A percentile compares a stretch with the other conserved stretches of the same genome.
Conservation (phyloP, 2,113 vertebrate species). For the Vulpes ferrilata region DNA sequence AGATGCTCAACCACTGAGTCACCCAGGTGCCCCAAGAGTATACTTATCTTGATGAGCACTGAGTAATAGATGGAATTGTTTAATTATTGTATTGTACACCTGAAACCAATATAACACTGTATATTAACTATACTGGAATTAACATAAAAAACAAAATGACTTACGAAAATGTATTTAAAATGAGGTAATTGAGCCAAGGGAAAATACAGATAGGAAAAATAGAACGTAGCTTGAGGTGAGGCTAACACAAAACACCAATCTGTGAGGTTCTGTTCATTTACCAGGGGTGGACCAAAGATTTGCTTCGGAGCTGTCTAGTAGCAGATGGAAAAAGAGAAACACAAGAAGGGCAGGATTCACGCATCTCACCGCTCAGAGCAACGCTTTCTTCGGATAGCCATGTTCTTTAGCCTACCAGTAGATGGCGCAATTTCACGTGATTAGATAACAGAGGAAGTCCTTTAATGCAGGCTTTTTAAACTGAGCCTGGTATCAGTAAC, state of each 20-base stretch:
- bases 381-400: neutral
- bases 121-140: neutral
- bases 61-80: neutral
- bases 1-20: no score
- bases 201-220: slow-evolving; percentile 2
- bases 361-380: neutral
- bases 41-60: neutral
- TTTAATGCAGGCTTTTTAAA: neutral
- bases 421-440: slow-evolving; percentile 51
- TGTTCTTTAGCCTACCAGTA: slow-evolving; percentile 52
- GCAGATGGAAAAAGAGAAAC: slow-evolving; percentile 36
- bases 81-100: neutral
- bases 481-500: neutral
- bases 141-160: slow-evolving; percentile 5
- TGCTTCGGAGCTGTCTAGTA: neutral
- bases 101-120: neutral
- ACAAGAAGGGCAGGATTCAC: neutral
- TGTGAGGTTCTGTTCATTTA: neutral
- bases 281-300: neutral
- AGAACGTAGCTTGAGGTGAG: neutral
- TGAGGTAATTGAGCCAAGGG: neutral
- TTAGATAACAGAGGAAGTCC: neutral
- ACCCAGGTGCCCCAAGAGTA: neutral
- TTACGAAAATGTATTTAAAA: neutral
- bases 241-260: neutral